phyloP scores from a whole-genome alignment of 2,888 invertebrate genomes.

The Electrophaes corylata region DNA sequence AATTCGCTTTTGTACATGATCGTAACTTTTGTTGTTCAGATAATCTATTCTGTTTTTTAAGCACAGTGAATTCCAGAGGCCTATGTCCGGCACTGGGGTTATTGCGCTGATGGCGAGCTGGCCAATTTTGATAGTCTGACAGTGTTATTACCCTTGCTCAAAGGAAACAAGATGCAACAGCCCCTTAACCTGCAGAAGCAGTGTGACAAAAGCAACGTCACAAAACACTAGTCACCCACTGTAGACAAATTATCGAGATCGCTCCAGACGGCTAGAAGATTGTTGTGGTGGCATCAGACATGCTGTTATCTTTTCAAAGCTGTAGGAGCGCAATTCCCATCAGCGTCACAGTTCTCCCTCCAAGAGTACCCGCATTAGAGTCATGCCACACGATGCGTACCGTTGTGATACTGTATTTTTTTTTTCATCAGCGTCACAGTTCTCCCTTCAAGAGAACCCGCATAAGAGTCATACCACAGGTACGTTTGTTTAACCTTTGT shows the following conservation, averaged over 20 bases:
- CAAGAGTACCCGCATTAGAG: neutral
- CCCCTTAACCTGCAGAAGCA: neutral
- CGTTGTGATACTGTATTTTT: too few relatives aligned
- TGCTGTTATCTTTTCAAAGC: neutral
- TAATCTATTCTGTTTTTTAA: too few relatives aligned
- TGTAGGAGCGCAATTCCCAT: conserved; percentile 1
- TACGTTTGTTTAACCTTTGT: too few relatives aligned
- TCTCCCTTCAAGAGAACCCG: neutral
- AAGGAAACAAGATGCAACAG: too few relatives aligned
- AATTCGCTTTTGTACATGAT: too few relatives aligned
- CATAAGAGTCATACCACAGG: neutral
- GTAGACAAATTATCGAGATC: neutral
- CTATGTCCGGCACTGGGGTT: too few relatives aligned
- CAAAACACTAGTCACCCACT: too few relatives aligned
- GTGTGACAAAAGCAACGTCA: neutral
- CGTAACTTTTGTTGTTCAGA: too few relatives aligned
- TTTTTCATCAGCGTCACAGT: neutral
- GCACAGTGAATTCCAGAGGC: too few relatives aligned
- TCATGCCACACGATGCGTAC: neutral
- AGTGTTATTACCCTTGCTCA: too few relatives aligned
- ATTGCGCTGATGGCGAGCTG: too few relatives aligned
- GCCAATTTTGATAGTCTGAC: too few relatives aligned
- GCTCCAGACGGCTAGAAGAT: neutral
- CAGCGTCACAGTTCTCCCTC: neutral
- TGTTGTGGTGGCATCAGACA: neutral